Evolutionary conservation across 2,113 vertebrate species (phyloP).

Genomic region (Dipodomys spectabilis): DNA sequence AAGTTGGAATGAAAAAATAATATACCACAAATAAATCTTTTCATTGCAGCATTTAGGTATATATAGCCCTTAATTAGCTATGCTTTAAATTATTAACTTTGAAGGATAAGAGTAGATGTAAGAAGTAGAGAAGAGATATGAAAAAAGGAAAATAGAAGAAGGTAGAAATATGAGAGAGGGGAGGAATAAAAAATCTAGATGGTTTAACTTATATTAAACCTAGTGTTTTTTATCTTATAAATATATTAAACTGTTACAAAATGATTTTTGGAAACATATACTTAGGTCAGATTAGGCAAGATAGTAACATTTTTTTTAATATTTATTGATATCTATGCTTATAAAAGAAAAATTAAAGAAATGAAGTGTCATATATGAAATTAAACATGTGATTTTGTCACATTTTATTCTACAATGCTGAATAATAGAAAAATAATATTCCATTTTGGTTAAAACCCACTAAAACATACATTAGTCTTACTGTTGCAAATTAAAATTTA

Average conservation of each 20-base stretch:
- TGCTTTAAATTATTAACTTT: not conserved
- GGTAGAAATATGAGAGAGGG: fast-evolving
- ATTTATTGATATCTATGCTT: not conserved
- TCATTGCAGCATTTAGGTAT: not conserved
- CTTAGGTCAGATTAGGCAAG: not conserved
- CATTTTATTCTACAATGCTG: not conserved
- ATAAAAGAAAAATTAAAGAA: not conserved
- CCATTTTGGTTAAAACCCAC: not conserved
- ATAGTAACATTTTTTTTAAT: not conserved
- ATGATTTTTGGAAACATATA: not conserved
- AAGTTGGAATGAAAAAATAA: not conserved
- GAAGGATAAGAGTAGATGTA: not conserved
- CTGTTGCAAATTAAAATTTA: not conserved
- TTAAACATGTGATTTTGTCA: not conserved
- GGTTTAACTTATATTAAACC: too few species aligned
- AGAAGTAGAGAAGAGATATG: fast-evolving
- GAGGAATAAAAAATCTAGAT: too few species aligned
- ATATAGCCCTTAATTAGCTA: not conserved
- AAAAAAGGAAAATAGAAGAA: not conserved
- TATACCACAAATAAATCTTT: not conserved
- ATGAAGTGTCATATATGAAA: not conserved
- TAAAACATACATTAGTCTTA: not conserved
- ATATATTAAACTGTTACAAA: not conserved
- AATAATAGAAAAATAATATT: not conserved
- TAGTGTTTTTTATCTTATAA: too few species aligned